Conservation (phyloP, 2,888 invertebrate genomes). For the Athalia rosae region DNA sequence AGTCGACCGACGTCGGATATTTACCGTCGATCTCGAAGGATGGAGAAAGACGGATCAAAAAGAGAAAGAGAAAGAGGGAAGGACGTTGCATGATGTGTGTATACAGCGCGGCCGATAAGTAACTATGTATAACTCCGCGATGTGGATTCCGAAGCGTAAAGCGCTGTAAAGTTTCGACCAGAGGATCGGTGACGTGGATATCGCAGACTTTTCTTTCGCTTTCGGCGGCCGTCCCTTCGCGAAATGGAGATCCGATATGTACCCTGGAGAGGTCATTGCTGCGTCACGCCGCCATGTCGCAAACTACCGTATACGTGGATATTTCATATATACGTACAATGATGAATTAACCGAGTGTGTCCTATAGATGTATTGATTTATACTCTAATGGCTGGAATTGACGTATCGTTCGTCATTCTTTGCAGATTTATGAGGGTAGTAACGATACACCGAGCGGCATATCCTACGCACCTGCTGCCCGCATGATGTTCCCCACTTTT, state of each 20-base stretch:
- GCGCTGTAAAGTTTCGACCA: constrained; percentile 42
- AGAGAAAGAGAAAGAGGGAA: not conserved
- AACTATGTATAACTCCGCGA: constrained; percentile 17
- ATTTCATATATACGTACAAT: not conserved
- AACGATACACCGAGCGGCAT: no score
- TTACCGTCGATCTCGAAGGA: constrained; percentile 15
- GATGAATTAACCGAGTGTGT: not conserved
- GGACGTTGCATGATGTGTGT: no score
- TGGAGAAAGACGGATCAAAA: not conserved
- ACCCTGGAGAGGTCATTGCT: constrained; percentile 39
- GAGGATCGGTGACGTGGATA: not conserved
- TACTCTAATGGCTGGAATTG: no score
- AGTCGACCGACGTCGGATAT: not conserved
- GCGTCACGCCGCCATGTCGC: constrained; percentile 11
- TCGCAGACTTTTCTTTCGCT: constrained; percentile 20
- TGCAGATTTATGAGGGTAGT: no score
- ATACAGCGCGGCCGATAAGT: not conserved
- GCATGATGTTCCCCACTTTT: no score
- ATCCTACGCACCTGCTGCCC: no score
- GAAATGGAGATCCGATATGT: constrained; percentile 16
- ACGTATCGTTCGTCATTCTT: no score
- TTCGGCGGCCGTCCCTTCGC: constrained; percentile 33
- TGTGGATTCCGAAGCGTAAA: constrained; percentile 40
- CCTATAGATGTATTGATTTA: no score
- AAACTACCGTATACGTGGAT: no score